Evolutionary conservation across 2,888 invertebrate species (phyloP), one percentile per base, ranked within the genome.

Genomic region (Calliphora vomitoria): DNA sequence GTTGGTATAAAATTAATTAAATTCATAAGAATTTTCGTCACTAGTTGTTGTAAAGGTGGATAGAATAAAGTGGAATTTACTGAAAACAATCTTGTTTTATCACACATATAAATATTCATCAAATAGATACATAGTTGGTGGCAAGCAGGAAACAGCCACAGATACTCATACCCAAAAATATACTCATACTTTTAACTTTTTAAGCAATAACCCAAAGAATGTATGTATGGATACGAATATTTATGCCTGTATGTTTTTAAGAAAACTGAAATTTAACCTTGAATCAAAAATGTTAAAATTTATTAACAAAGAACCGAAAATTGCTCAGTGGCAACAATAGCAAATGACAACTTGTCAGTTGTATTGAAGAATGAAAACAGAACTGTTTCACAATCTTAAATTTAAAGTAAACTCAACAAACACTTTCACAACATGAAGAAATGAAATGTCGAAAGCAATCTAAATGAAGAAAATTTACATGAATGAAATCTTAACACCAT

Each of bases 261-360:
- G 44, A 50, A n/a, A 50, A n/a, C n/a, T 31, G n/a, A n/a, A 64
- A 38, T 64, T 18, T 71, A 74, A 74, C 68, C 82, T 68, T 55
- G 62, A 83, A 82, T 82, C 82, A 82, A 82, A 82, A 47, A 83
- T 83, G 76, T 62, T 83, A 76, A 71, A 76, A 71, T 69, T 50
- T 76, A 50, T 50, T 44, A 83, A 69, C 82, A 64, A 38, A 71
- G 53, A 31, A 44, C 18, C 18, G 20, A 44, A 20, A 66, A 64
- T 20, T 13, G n/a, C 58, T 8, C 50, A 53, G 55, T 31, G 47
- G 25, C 6, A 47, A 64, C 62, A 71, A 47, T 60, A 58, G 35
- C 80, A 71, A 71, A 71, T 80, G 47, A 62, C 80, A 80, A 62
- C 47, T 62, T 60, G 50, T 80, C 62, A 62, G 71, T 71, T 74